Evolutionary conservation across 2,797 vertebrate species (phyloP), one percentile per base, ranked within the genome.

Genomic region (Neosalanx taihuensis): DNA sequence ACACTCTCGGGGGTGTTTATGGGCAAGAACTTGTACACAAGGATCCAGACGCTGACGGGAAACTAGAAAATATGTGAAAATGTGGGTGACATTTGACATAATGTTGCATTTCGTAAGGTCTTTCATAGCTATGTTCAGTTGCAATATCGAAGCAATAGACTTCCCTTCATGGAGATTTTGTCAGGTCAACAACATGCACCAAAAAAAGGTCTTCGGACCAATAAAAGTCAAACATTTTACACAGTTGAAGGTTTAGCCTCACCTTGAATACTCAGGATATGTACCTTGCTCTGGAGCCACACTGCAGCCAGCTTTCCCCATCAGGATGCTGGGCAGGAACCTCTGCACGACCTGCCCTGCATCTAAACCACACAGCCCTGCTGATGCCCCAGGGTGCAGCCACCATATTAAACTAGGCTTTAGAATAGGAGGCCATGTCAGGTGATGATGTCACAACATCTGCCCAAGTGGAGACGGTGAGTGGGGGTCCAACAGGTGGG

Each of bases 361-460:
- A 75, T 85, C 73, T 79, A 69, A 76, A 81, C 63, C 71, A 61
- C 75, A 79, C 72, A 71, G 78, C 71, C 72, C 68, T 66, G 51
- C 72, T 80, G 64, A 71, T 77, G 84, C 84, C 80, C 76, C 59
- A 46, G 78, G 86, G 72, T 67, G 79, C 72, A 83, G 72, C 77
- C 67, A 81, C 85, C 84, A 83, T 81, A 81, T 56, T 76, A 81
- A 70, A 73, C 64, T 29, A 71, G 70, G 79, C 76, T 76, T 68
- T 29, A 83, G 79, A 58, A 82, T 57, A 72, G 23, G 81, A 85
- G 51, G 29, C 67, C 67, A 23, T 5, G 64, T 10, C 70, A 66
- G 81, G 84, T 82, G 77, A 79, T 88, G 87, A 89, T 84, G 87
- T 91, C 89, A 91, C 84, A 86, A 86, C 87, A 87, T 91, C 87